phyloP scores from a whole-genome alignment of 2,888 invertebrate species.

The Oscheius onirici region DNA sequence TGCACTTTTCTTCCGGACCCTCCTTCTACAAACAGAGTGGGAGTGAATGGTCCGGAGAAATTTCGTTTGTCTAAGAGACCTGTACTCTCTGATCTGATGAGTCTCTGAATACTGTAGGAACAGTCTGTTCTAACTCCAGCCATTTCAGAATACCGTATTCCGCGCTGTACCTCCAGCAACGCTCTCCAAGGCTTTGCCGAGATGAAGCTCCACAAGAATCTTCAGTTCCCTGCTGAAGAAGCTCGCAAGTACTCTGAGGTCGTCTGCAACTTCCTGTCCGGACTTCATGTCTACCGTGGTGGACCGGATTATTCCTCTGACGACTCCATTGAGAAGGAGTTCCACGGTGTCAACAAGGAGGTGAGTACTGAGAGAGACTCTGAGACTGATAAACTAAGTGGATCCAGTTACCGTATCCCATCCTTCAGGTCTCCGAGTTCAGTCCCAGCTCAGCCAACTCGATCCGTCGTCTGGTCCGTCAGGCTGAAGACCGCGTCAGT shows the following conservation, averaged over 20 bases:
- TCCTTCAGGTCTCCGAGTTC: conserved; percentile 21
- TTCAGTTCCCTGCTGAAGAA: conserved; percentile 46
- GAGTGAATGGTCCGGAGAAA: no score
- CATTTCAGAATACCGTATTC: conserved; percentile 51
- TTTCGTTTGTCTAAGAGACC: no score
- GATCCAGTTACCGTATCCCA: background rate
- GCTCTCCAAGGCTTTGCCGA: conserved; percentile 41
- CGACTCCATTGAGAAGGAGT: conserved; percentile 47
- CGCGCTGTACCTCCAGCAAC: conserved; percentile 49
- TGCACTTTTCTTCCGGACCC: no score
- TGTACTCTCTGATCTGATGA: no score
- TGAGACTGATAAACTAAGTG: background rate
- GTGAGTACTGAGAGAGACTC: conserved; percentile 17
- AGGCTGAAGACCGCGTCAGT: background rate
- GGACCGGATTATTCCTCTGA: conserved; percentile 33
- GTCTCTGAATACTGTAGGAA: no score
- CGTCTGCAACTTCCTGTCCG: conserved; percentile 70
- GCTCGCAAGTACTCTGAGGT: conserved; percentile 60
- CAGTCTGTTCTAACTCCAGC: background rate
- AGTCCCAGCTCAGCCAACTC: conserved; percentile 5
- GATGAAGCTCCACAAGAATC: conserved; percentile 42
- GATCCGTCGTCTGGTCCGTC: conserved; percentile 36
- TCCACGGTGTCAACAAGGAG: conserved; percentile 40
- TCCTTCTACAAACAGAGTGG: no score
- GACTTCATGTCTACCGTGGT: conserved; percentile 62